phyloP scores from a whole-genome alignment of 2,113 vertebrate genomes.

The Coptodon rendalli region DNA sequence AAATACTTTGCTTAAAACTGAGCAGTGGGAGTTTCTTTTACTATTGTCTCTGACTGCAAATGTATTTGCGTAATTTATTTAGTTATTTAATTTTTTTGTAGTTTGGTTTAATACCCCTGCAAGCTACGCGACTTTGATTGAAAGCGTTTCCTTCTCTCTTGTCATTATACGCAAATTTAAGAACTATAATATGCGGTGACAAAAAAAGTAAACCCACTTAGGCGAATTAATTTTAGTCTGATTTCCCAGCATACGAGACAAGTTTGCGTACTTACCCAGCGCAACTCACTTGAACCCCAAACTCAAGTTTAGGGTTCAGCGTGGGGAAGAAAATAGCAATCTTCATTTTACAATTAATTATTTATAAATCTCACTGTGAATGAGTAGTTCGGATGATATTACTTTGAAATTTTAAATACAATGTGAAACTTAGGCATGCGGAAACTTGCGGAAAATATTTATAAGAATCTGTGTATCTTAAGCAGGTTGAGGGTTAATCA shows the following conservation, averaged over 20 bases:
- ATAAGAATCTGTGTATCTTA: neutral
- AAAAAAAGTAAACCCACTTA: neutral
- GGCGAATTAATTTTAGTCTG: neutral
- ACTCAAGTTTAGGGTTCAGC: neutral
- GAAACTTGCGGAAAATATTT: neutral
- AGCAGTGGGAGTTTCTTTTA: neutral
- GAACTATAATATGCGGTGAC: neutral
- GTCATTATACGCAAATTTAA: rapidly evolving
- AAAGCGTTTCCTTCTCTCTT: neutral
- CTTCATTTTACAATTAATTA: neutral
- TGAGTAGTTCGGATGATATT: neutral
- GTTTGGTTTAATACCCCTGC: neutral
- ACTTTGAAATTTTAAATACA: neutral
- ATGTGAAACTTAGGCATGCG: neutral
- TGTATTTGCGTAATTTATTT: neutral
- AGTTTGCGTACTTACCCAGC: neutral
- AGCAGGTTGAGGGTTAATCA: neutral
- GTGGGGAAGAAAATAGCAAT: neutral
- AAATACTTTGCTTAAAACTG: neutral
- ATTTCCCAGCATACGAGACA: neutral
- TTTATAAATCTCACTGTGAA: neutral
- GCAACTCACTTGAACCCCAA: neutral
- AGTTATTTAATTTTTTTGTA: neutral
- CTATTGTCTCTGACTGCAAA: neutral
- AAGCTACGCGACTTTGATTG: neutral